phyloP scores from a whole-genome alignment of 2,888 invertebrate species.

The Bugula neritina region DNA sequence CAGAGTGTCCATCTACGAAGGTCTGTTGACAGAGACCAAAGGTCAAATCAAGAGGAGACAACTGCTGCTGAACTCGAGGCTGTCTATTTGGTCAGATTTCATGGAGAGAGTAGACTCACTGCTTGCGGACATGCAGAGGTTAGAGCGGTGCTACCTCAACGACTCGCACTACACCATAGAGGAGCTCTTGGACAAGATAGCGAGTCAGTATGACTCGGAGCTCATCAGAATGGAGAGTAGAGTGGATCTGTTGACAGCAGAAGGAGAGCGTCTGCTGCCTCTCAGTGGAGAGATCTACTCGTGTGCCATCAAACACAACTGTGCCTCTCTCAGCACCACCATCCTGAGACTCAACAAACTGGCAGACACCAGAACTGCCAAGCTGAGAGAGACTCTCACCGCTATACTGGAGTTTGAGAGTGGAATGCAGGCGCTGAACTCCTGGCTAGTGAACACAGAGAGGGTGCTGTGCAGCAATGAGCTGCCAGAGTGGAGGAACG shows the following conservation, averaged over 20 bases:
- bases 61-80: background rate
- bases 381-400: conserved; percentile 17
- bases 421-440: conserved; percentile 63
- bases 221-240: conserved; percentile 19
- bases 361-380: conserved; percentile 59
- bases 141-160: conserved; percentile 12
- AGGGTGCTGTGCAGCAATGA: conserved; percentile 65
- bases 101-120: conserved; percentile 15
- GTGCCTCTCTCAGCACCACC: background rate
- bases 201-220: conserved; percentile 9
- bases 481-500: background rate
- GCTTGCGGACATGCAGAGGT: background rate
- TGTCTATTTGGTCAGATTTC: background rate
- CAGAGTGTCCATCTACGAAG: conserved; percentile 9
- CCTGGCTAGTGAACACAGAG: conserved; percentile 81
- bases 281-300: conserved; percentile 25
- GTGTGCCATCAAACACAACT: conserved; percentile 8
- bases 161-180: conserved; percentile 15
- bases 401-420: conserved; percentile 25
- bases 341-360: conserved; percentile 62
- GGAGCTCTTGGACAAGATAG: conserved; percentile 10
- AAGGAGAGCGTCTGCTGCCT: conserved; percentile 25
- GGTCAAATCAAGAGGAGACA: background rate
- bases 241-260: conserved; percentile 16
- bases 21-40: background rate